phyloP scores from a whole-genome alignment of 2,888 invertebrate species.

The Melitaea athalia region DNA sequence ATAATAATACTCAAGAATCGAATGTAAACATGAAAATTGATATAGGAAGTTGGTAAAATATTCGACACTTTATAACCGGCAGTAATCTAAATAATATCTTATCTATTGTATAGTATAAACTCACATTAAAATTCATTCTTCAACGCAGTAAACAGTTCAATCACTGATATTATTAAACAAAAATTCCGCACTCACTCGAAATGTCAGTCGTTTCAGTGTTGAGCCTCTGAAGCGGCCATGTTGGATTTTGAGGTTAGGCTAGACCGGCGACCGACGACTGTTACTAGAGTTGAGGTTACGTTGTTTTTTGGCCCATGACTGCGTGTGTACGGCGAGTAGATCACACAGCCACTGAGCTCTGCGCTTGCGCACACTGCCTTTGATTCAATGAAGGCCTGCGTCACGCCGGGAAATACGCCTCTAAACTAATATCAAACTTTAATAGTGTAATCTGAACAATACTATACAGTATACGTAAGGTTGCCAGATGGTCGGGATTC shows the following conservation, averaged over 20 bases:
- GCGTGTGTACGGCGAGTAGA: conserved; percentile 79
- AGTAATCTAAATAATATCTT: conserved; percentile 2
- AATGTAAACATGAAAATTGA: background rate
- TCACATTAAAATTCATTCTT: conserved; percentile 56
- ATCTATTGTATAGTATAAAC: conserved; percentile 43
- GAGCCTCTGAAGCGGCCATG: conserved; percentile 62
- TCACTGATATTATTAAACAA: conserved; percentile 60
- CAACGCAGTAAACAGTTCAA: conserved; percentile 55
- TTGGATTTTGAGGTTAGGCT: conserved; percentile 54
- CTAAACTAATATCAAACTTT: conserved; percentile 63
- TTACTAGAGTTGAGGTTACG: conserved; percentile 38
- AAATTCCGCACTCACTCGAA: conserved; percentile 74
- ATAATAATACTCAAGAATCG: background rate
- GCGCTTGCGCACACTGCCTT: conserved; percentile 66
- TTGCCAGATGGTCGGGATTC: no score
- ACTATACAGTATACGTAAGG: conserved; percentile 55
- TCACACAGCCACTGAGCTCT: conserved; percentile 76
- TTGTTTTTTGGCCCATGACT: conserved; percentile 57
- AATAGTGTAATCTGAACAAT: conserved; percentile 62
- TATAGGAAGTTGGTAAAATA: background rate
- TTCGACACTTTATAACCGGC: background rate
- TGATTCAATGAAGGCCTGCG: conserved; percentile 74
- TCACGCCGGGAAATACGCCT: conserved; percentile 78
- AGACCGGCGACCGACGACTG: conserved; percentile 50
- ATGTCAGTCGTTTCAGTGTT: conserved; percentile 51